Base-by-base conservation (phyloP, 1,140 invertebrate species). In the Stenopsyche tienmushanensis region DNA sequence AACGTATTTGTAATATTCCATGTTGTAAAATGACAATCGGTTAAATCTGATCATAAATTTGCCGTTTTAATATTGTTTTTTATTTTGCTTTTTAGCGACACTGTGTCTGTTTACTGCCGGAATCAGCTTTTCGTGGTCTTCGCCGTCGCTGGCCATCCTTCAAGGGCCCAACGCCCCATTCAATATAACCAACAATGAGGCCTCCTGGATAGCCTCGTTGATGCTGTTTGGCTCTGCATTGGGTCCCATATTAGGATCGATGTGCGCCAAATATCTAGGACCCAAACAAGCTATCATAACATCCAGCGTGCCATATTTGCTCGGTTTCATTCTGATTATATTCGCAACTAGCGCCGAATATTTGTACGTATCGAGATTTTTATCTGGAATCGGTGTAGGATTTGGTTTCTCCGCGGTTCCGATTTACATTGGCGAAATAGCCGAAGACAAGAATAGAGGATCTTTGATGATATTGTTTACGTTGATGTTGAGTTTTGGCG, bases 401-500 rank as follows among this genome's bases (percentile, higher is more conserved):
- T 76, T 74, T 1, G 70, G 74, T 45, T 82, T 81, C 49, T 71
- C 75, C 0, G 71, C 82, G 1, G 68, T 82, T 2, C 82, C 82
- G 0, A 74, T 77, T 25, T 83, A 79, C 54, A 72, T 79, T 3
- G 74, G 75, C 0, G 82, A 83, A 66, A 64, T 83, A 54, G 72
- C 80, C 3, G 75, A 81, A 50, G 73, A 76, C 60, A 72, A 72
- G 21, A 70, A 70, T 41, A 54, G 69, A 64, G 65, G 69, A 25
- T 45, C 62, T 29, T 65, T 70, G 26, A 70, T 66, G 55, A 58
- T 70, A 9, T 17, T 67, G 5, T 59, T 66, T 41, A 67, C 64
- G 13, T 17, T 65, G 24, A 70, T 70, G 69, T 17, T 70, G 1
- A 44, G 62, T 23, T 50, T 70, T 0, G 69, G 69, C 5, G 62